A percentile compares a stretch with the other conserved stretches of the same genome.
These are phyloP conservation scores for Chrysoperla carnea DNA, from an alignment of 1,140 invertebrate genomes.

Conservation along the genomic window DNA sequence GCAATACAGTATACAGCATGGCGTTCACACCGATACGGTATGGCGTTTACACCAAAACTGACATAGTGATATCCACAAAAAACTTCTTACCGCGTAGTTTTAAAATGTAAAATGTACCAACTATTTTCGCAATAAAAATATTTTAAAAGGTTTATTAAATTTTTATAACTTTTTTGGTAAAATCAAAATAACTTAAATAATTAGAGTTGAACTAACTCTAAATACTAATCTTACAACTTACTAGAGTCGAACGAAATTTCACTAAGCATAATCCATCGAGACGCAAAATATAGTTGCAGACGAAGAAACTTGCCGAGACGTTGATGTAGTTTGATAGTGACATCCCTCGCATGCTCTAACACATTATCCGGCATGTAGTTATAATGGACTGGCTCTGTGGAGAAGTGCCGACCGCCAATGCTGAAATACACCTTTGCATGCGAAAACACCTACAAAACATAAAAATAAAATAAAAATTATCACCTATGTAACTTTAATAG, in stretches of 20 bases:
- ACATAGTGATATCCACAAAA: too few species aligned
- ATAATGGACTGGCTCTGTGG: constrained; percentile 41
- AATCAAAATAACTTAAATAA: too few species aligned
- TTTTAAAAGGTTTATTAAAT: too few species aligned
- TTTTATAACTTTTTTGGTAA: too few species aligned
- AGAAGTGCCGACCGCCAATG: constrained; percentile 44
- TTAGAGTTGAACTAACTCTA: too few species aligned
- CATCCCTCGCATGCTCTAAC: constrained; percentile 65
- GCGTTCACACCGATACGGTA: too few species aligned
- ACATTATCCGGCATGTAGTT: constrained; percentile 65
- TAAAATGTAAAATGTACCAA: too few species aligned
- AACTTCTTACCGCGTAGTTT: too few species aligned
- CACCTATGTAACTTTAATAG: constrained; percentile 1
- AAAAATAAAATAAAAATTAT: constrained; percentile 6
- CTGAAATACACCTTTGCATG: constrained; percentile 55
- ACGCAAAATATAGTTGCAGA: constrained; percentile 67
- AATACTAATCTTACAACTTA: constrained; percentile 21
- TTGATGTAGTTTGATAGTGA: constrained; percentile 65
- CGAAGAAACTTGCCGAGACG: constrained; percentile 57
- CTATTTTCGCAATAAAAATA: too few species aligned
- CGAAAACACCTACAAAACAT: constrained; percentile 38
- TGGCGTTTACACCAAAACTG: too few species aligned
- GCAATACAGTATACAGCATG: too few species aligned
- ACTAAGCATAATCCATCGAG: constrained; percentile 74
- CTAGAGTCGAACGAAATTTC: constrained; percentile 68